Base-by-base conservation (phyloP, 2,888 invertebrate species). In the Schizotus pectinicornis region DNA sequence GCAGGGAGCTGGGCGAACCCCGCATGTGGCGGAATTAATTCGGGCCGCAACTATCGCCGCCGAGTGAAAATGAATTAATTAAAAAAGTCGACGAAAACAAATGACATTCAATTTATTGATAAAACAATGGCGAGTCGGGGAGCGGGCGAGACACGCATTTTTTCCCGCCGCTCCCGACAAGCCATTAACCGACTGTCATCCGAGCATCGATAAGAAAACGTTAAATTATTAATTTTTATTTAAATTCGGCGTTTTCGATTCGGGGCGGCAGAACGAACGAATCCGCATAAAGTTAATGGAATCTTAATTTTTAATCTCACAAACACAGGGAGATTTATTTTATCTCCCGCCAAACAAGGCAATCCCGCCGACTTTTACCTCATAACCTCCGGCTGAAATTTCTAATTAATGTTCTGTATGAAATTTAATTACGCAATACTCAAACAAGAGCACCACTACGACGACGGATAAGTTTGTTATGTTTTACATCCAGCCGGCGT, bases 401-500 rank as follows among this genome's bases (percentile, higher is more conserved):
- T 69, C 70, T 72, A 71, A 73, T 73, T 71, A 73, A 73, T 71
- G 70, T 71, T 70, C 67, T 67, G 71, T 71, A 69, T 67, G 66
- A 71, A 72, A 72, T 72, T 72, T 72, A 72, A 72, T 72, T 72
- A 69, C 68, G 68, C 64, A 65, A 67, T 68, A 65, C 65, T 68
- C 67, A 65, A 63, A 62, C 63, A 62, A 65, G 58, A 62, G 52
- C 56, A 64, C 56, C 49, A 58, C 51, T 45, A 56, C 56, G 22
- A 58, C 49, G 54, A 56, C 48, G 50, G 57, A 64, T 62, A 64
- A 67, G 63, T 65, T 63, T 61, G 65, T 65, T 62, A 56, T 35
- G 52, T 56, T 54, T 45, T 54, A 60, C 58, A 58, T 50, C 41
- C 46, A 31, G 56, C 61, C 47, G 45, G 37, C 7, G 31, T 43